Evolutionary conservation across 2,888 invertebrate genomes (phyloP), one percentile per base, ranked within the genome.

Genomic region (Ferrisia virgata): DNA sequence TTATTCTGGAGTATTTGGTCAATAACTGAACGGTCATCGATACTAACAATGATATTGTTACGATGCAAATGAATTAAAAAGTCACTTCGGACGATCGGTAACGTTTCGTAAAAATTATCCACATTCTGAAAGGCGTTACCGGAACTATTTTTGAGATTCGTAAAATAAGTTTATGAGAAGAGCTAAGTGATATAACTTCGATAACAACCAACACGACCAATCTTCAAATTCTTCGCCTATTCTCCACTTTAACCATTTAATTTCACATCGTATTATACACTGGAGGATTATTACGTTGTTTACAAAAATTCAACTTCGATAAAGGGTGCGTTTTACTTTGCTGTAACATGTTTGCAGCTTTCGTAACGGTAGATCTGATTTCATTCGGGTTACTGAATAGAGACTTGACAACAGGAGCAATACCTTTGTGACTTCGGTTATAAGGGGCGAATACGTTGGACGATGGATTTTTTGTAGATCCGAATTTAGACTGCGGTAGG

Each of bases 281-380:
- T 88, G 94, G 92, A 90, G 94, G 94, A 90, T 93, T 92, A 90
- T 92, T 91, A 87, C 92, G 91, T 91, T 94, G 93, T 89, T 91
- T 92, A 36, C 78, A 84, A 89, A 93, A 91, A 90, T 93, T 93
- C 89, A 97, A 92, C 92, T 94, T 94, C 88, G 96, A 93, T 88
- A 97, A 91, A 86, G 97, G 96, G 91, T 97, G 96, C 88, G 94
- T 96, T 90, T 95, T 95, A 87, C 96, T 96, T 89, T 95, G 96
- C 89, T 96, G 96, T 88, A 93, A 94, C 89, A 94, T 93, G 89
- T 94, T 94, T 87, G 92, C 93, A 88, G 93, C 92, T 0, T 84
- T 84, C 18, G 82, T 85, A 13, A 85, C 84, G 5, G 85, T 85
- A 6, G 86, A 58, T 3, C 84, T 64, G 2, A 85, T 85, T 2